Percentiles rank a stretch among this genome's conserved stretches.
These are phyloP conservation scores for Sceliomorpha sp. DNA, from an alignment of 2,888 invertebrate species.

Conservation along the genomic window DNA sequence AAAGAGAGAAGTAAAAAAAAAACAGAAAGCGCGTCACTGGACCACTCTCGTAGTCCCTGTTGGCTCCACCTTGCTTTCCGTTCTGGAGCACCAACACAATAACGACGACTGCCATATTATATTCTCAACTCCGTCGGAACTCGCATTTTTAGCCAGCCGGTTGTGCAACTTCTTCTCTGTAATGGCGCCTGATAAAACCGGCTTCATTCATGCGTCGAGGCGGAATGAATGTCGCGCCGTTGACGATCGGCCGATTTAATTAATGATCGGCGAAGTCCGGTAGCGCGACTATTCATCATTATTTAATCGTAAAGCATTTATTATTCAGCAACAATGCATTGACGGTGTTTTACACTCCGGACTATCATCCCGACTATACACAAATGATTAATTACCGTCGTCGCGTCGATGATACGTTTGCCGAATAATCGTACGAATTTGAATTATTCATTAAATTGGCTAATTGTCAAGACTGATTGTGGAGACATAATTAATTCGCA, in stretches of 20 bases:
- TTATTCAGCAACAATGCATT: slow-evolving; percentile 53
- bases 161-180: slow-evolving; percentile 56
- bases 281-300: slow-evolving; percentile 53
- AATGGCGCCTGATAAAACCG: slow-evolving; percentile 59
- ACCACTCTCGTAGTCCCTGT: slow-evolving; percentile 41
- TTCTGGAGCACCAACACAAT: slow-evolving; percentile 51
- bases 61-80: slow-evolving; percentile 48
- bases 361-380: slow-evolving; percentile 24
- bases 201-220: slow-evolving; percentile 55
- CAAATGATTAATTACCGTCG: slow-evolving; percentile 20
- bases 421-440: slow-evolving; percentile 16
- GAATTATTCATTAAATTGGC: too few species aligned
- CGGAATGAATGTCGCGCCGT: slow-evolving; percentile 52
- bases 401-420: slow-evolving; percentile 14
- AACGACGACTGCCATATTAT: slow-evolving; percentile 42
- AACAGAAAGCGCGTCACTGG: slow-evolving; percentile 42
- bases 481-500: too few species aligned
- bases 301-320: slow-evolving; percentile 48
- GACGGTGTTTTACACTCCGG: slow-evolving; percentile 30
- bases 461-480: too few species aligned
- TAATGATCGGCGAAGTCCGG: slow-evolving; percentile 53
- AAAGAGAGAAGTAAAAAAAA: slow-evolving; percentile 8
- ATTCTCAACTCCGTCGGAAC: slow-evolving; percentile 46
- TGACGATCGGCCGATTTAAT: slow-evolving; percentile 51
- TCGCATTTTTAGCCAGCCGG: slow-evolving; percentile 50